Percentiles rank a stretch among this genome's conserved stretches.
These are phyloP conservation scores for Pterostichus madidus DNA, from an alignment of 2,888 invertebrate species.

Conservation along the genomic window DNA sequence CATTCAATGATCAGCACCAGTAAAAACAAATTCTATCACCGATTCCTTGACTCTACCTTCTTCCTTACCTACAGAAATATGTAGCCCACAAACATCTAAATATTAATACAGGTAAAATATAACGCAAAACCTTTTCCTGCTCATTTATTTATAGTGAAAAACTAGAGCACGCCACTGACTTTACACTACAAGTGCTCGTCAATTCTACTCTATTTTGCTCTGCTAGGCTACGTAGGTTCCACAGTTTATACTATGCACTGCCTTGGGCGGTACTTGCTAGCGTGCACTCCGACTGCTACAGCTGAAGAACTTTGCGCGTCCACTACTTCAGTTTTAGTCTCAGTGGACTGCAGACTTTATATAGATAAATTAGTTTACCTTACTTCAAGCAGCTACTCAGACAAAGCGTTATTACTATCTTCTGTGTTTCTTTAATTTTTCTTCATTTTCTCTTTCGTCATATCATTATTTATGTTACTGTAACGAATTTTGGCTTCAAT, in stretches of 20 bases:
- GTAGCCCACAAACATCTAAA: neutral
- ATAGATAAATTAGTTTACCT: constrained; percentile 65
- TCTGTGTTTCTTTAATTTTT: constrained; percentile 21
- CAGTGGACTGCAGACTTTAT: constrained; percentile 51
- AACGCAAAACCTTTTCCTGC: constrained; percentile 19
- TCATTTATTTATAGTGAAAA: constrained; percentile 44
- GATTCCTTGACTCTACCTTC: neutral
- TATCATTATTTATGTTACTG: neutral
- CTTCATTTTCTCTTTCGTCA: constrained; percentile 8
- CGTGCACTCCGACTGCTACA: constrained; percentile 21
- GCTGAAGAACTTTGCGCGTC: constrained; percentile 19
- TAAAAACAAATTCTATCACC: neutral
- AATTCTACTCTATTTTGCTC: constrained; percentile 49
- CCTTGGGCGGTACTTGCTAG: constrained; percentile 28
- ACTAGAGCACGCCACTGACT: constrained; percentile 31
- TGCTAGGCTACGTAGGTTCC: constrained; percentile 26
- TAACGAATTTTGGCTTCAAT: neutral
- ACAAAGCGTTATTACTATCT: constrained; percentile 35
- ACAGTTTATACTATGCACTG: constrained; percentile 31
- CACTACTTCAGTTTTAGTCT: constrained; percentile 19
- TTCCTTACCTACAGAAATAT: constrained; percentile 1
- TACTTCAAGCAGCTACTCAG: constrained; percentile 33
- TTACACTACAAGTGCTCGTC: constrained; percentile 40
- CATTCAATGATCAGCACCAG: too few relatives aligned
- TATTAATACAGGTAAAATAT: constrained; percentile 45